Conservation (phyloP, 2,797 vertebrate species). For the Pangasius macronema region DNA sequence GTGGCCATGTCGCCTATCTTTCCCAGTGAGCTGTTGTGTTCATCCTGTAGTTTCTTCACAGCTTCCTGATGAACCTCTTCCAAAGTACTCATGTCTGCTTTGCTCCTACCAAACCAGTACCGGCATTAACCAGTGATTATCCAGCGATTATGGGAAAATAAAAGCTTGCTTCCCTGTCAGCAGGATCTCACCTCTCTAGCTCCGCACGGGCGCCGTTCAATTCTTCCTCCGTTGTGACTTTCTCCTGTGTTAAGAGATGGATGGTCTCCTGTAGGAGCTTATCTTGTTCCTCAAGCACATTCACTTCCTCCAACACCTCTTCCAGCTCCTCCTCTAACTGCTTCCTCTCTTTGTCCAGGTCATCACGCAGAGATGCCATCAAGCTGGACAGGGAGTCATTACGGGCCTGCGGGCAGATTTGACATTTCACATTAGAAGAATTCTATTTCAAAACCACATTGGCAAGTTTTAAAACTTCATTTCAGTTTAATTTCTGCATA, state of each 20-base stretch:
- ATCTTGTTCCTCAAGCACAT: slow-evolving; percentile 80
- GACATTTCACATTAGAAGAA: slow-evolving; percentile 15
- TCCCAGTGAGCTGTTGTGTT: slow-evolving; percentile 61
- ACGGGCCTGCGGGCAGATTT: slow-evolving; percentile 70
- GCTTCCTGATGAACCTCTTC: slow-evolving; percentile 66
- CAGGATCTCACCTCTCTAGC: slow-evolving; percentile 75
- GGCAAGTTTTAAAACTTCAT: background rate
- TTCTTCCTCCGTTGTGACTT: slow-evolving; percentile 67
- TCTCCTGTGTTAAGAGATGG: slow-evolving; percentile 73
- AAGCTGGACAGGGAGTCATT: slow-evolving; percentile 75
- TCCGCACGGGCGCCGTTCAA: slow-evolving; percentile 67
- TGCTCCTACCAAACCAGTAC: slow-evolving; percentile 69
- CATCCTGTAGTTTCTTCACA: slow-evolving; percentile 72
- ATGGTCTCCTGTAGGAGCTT: slow-evolving; percentile 67
- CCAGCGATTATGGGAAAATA: background rate
- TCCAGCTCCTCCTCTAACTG: slow-evolving; percentile 78
- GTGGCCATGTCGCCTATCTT: slow-evolving; percentile 71
- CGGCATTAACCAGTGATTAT: background rate
- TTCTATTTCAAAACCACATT: background rate
- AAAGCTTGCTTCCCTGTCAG: background rate
- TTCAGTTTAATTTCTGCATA: background rate
- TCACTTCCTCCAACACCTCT: slow-evolving; percentile 82
- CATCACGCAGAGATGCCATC: slow-evolving; percentile 75
- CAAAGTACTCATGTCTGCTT: slow-evolving; percentile 67
- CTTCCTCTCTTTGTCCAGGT: slow-evolving; percentile 67